Percentiles rank a stretch among this genome's conserved stretches.
These are phyloP conservation scores for Malaclemys terrapin DNA, from an alignment of 2,113 vertebrate genomes.

Conservation along the genomic window DNA sequence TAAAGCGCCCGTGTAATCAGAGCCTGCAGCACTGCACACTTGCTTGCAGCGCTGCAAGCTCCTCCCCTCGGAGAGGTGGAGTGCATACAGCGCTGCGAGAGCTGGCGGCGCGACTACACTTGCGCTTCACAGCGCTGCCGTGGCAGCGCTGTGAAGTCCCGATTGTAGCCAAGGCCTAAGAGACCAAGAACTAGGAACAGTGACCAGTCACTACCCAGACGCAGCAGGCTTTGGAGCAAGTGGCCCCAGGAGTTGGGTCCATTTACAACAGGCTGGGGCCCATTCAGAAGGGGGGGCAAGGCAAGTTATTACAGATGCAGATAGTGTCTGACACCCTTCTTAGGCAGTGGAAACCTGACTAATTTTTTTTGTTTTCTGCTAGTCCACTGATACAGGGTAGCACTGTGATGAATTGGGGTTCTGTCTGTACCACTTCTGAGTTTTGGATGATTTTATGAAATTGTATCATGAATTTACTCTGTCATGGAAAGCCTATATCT, in stretches of 20 bases:
- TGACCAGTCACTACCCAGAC: neutral
- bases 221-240: neutral
- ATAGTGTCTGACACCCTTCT: no score
- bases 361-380: neutral
- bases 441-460: neutral
- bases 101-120: no score
- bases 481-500: neutral
- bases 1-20: no score
- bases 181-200: neutral
- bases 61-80: no score
- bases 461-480: neutral
- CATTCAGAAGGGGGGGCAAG: neutral
- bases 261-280: neutral
- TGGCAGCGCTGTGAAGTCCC: no score
- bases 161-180: neutral
- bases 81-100: no score
- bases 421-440: no score
- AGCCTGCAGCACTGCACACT: no score
- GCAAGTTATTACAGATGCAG: neutral
- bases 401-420: neutral
- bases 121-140: no score
- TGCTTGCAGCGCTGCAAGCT: no score
- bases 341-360: neutral
- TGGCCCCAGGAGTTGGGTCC: neutral
- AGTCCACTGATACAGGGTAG: fast-evolving